A percentile compares a stretch with the other conserved stretches of the same genome.
These are phyloP conservation scores for Diorhabda sublineata DNA, from an alignment of 1,140 invertebrate genomes.

Conservation along the genomic window DNA sequence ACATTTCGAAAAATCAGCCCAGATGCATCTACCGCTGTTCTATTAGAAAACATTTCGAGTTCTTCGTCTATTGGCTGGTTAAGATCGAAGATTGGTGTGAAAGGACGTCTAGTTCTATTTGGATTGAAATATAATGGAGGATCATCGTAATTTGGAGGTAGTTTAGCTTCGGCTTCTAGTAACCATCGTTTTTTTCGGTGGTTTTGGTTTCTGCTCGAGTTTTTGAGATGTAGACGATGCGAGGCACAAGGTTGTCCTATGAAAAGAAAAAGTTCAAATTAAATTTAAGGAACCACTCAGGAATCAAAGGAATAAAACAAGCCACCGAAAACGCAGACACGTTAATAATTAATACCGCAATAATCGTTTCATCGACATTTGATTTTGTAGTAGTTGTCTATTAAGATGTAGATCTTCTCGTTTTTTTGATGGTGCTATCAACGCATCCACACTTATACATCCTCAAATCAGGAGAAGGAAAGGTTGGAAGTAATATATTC, in stretches of 20 bases:
- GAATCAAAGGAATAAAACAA: too few species aligned
- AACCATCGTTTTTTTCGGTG: slow-evolving; percentile 43
- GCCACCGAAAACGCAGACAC: too few species aligned
- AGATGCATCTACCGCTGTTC: slow-evolving; percentile 38
- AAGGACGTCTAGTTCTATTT: slow-evolving; percentile 28
- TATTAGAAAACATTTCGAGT: slow-evolving; percentile 36
- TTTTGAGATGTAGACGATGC: slow-evolving; percentile 55
- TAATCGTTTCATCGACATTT: too few species aligned
- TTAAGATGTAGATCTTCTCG: too few species aligned
- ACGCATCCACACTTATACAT: too few species aligned
- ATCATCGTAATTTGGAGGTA: slow-evolving; percentile 34
- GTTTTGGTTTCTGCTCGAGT: slow-evolving; percentile 34
- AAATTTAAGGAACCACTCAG: too few species aligned
- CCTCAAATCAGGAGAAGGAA: too few species aligned
- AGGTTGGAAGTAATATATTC: too few species aligned
- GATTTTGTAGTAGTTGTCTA: too few species aligned
- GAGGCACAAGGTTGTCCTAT: slow-evolving; percentile 50
- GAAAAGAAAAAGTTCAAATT: neutral
- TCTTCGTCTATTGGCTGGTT: slow-evolving; percentile 42
- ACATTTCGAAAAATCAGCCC: slow-evolving; percentile 55
- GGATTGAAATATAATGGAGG: slow-evolving; percentile 24
- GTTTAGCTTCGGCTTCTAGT: slow-evolving; percentile 46
- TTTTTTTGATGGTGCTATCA: too few species aligned
- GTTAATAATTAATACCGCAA: too few species aligned
- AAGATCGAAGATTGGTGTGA: slow-evolving; percentile 35